These are phyloP conservation scores for Orbicella faveolata DNA, from an alignment of 64 coral and sea anemone genomes.

Conservation along the genomic window DNA sequence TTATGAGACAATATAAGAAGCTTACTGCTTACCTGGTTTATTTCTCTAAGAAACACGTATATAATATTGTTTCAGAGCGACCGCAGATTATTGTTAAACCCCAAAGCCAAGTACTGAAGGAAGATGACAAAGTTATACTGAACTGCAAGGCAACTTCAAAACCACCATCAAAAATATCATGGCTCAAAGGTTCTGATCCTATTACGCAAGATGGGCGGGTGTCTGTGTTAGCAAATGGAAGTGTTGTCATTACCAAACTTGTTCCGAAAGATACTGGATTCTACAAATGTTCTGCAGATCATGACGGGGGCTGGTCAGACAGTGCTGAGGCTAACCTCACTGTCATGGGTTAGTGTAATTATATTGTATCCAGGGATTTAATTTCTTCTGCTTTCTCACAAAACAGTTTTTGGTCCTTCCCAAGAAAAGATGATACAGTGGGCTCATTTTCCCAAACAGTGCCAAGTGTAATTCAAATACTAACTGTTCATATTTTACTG, in stretches of 20 bases:
- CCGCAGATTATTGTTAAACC: slow-evolving; percentile 59
- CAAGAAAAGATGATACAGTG: no score
- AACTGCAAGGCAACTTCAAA: slow-evolving; percentile 20
- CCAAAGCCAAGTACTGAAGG: slow-evolving; percentile 19
- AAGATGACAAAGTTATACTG: slow-evolving; percentile 22
- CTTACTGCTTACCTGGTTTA: neutral
- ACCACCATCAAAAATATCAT: slow-evolving; percentile 47
- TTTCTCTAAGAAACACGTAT: neutral
- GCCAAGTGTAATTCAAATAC: no score
- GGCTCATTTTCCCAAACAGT: neutral
- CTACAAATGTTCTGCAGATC: slow-evolving; percentile 55
- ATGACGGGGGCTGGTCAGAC: slow-evolving; percentile 29
- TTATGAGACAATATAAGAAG: no score
- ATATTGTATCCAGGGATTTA: neutral
- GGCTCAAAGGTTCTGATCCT: slow-evolving; percentile 14
- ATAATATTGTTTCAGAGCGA: slow-evolving; percentile 32
- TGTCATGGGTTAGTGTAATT: slow-evolving; percentile 60
- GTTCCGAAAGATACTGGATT: neutral
- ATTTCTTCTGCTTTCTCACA: neutral
- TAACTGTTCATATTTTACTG: no score
- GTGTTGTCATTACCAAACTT: slow-evolving; percentile 30
- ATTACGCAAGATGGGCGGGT: neutral
- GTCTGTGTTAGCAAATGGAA: neutral
- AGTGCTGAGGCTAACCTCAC: slow-evolving; percentile 30
- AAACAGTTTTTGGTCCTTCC: no score